A percentile compares a stretch with the other conserved stretches of the same genome.
Conservation (phyloP, 2,888 invertebrate species). For the Tinea pellionella region DNA sequence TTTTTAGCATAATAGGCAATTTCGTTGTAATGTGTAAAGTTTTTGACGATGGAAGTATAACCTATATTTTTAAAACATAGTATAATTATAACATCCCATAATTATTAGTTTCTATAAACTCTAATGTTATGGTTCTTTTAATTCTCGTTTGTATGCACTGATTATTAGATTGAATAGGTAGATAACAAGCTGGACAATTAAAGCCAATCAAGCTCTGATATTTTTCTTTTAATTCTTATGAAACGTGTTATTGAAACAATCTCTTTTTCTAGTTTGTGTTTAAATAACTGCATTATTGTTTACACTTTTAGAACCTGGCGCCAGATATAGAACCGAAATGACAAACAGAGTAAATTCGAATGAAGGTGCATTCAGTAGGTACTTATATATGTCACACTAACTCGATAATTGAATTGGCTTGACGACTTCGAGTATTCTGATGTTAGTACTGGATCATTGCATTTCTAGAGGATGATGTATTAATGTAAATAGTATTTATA, state of each 20-base stretch:
- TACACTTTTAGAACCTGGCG: neutral
- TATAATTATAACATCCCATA: neutral
- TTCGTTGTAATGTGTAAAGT: constrained; percentile 1
- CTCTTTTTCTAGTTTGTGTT: neutral
- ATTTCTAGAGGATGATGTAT: neutral
- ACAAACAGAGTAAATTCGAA: neutral
- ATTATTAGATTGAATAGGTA: neutral
- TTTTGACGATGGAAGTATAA: neutral
- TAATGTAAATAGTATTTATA: no score
- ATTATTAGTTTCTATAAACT: neutral
- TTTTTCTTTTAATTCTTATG: neutral
- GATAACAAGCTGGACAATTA: neutral
- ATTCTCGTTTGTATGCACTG: neutral
- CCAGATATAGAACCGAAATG: neutral
- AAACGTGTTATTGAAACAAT: neutral
- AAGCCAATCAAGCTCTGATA: neutral
- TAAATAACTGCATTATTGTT: neutral
- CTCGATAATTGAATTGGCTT: constrained; percentile 1
- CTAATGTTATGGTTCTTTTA: neutral
- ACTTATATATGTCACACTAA: constrained; percentile 2
- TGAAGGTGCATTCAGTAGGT: neutral
- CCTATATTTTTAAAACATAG: neutral
- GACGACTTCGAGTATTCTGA: neutral
- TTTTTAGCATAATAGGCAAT: constrained; percentile 4
- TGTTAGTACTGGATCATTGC: neutral